A percentile compares a stretch with the other conserved stretches of the same genome.
phyloP scores from a whole-genome alignment of 2,113 vertebrate genomes.

The Spea multiplicata region DNA sequence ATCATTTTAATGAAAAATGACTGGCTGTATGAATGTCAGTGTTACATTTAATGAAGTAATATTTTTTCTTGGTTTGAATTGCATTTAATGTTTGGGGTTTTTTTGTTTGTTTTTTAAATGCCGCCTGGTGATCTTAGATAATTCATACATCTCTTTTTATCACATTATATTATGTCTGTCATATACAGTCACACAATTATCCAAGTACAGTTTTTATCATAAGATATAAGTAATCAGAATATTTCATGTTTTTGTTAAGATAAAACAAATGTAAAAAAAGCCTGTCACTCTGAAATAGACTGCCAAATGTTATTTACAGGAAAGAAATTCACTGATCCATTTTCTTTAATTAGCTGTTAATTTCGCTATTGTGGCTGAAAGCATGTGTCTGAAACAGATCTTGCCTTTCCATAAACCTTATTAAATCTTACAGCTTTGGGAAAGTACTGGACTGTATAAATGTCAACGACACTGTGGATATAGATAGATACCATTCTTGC shows the following conservation, averaged over 20 bases:
- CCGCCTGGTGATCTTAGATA: no score
- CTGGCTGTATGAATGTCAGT: no score
- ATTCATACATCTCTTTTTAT: no score
- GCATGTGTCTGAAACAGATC: constrained; percentile 26
- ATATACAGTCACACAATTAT: no score
- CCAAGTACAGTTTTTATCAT: no score
- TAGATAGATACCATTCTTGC: background rate
- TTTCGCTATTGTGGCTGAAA: constrained; percentile 11
- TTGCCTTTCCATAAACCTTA: constrained; percentile 1
- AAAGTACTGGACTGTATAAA: background rate
- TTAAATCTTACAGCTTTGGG: background rate
- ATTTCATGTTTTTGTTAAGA: background rate
- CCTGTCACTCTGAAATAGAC: background rate
- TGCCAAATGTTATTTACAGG: constrained; percentile 23
- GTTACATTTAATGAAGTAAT: no score
- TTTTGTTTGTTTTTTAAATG: no score
- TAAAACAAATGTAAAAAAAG: background rate
- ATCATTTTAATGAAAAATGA: no score
- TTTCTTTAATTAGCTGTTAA: constrained; percentile 20
- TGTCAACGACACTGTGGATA: background rate
- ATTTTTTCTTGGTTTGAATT: no score
- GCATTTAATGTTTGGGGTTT: no score
- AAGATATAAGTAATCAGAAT: background rate
- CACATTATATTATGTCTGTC: no score
- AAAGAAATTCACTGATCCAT: constrained; percentile 16